Evolutionary conservation across 2,888 invertebrate species (phyloP).

Genomic region (Caenorhabditis becei): DNA sequence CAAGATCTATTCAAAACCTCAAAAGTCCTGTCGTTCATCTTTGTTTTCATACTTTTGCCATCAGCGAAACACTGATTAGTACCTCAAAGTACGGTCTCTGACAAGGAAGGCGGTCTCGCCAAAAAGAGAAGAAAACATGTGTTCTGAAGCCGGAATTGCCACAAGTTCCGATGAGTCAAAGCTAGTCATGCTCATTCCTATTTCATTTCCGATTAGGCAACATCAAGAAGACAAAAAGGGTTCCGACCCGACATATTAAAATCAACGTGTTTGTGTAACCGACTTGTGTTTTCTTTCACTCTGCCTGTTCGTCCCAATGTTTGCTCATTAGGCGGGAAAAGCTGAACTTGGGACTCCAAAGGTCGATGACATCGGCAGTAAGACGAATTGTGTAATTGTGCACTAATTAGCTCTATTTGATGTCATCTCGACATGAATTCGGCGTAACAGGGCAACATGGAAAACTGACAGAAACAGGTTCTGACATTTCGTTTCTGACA

Average conservation of each 20-base stretch:
- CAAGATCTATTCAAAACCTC: too few relatives aligned
- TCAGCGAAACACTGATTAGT: slow-evolving; percentile 3
- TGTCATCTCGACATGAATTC: slow-evolving; percentile 14
- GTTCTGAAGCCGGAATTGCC: slow-evolving; percentile 35
- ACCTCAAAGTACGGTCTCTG: background rate
- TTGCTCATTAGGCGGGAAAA: slow-evolving; percentile 45
- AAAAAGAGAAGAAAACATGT: background rate
- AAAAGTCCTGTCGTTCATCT: background rate
- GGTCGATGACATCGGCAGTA: slow-evolving; percentile 31
- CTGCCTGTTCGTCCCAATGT: slow-evolving; percentile 7
- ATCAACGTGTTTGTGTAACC: slow-evolving; percentile 5
- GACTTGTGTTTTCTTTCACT: slow-evolving; percentile 9
- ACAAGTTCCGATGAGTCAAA: slow-evolving; percentile 42
- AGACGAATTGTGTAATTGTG: slow-evolving; percentile 23
- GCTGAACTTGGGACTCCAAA: slow-evolving; percentile 13
- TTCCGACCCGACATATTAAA: slow-evolving; percentile 11
- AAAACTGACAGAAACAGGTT: slow-evolving; percentile 25
- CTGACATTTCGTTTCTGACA: slow-evolving; percentile 9
- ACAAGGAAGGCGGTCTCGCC: background rate
- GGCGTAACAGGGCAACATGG: background rate
- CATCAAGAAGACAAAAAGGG: slow-evolving; percentile 11
- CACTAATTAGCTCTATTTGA: slow-evolving; percentile 27
- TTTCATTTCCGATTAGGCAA: slow-evolving; percentile 15
- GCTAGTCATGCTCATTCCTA: slow-evolving; percentile 5
- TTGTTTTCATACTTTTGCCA: background rate